phyloP scores from a whole-genome alignment of 2,113 vertebrate genomes.

The Leptosomus discolor region DNA sequence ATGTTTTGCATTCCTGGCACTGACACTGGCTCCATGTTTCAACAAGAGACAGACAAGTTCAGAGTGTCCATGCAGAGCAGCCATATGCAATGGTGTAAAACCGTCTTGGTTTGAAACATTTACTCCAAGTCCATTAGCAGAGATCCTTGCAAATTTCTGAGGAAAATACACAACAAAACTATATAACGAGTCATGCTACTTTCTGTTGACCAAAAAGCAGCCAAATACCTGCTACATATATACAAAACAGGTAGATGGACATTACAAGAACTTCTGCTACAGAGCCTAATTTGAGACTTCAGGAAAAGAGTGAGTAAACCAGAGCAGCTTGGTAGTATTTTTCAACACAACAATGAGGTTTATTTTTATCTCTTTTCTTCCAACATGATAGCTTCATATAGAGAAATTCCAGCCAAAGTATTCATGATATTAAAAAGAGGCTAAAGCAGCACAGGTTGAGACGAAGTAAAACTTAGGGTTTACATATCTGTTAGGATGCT shows the following conservation, averaged over 20 bases:
- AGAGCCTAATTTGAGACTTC: neutral
- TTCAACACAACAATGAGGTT: neutral
- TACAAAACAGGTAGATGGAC: neutral
- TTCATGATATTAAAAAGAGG: neutral
- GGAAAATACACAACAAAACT: neutral
- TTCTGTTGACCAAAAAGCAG: neutral
- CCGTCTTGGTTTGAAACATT: slow-evolving; percentile 83
- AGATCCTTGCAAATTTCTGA: slow-evolving; percentile 76
- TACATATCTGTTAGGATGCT: neutral
- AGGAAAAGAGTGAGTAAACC: neutral
- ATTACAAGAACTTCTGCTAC: neutral
- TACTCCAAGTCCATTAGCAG: slow-evolving; percentile 77
- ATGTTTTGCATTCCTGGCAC: slow-evolving; percentile 74
- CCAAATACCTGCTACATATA: neutral
- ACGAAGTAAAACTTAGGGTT: neutral
- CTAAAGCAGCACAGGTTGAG: neutral
- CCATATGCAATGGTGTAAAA: slow-evolving; percentile 84
- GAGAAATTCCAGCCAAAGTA: neutral
- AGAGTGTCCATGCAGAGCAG: slow-evolving; percentile 82
- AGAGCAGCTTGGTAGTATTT: neutral
- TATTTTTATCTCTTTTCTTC: neutral
- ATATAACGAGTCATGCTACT: neutral
- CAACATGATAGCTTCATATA: neutral
- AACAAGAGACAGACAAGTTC: slow-evolving; percentile 78
- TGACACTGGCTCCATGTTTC: slow-evolving; percentile 79